Evolutionary conservation across 2,888 invertebrate species (phyloP).

Genomic region (Chloroclysta siterata): DNA sequence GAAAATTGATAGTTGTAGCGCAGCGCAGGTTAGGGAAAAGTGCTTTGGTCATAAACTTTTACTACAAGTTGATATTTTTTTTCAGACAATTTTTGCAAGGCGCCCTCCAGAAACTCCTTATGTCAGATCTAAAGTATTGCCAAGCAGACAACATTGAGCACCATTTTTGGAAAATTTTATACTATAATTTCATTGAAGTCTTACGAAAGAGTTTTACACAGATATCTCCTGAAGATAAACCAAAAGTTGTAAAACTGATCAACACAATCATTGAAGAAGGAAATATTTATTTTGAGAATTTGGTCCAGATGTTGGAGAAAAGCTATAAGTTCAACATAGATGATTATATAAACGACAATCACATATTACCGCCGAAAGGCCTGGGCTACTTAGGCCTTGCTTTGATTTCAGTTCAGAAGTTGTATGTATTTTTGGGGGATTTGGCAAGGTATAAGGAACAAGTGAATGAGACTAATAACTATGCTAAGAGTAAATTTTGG

Average conservation of each 20-base stretch:
- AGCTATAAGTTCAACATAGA: slow-evolving; percentile 90
- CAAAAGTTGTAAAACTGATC: slow-evolving; percentile 87
- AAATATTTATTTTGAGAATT: slow-evolving; percentile 89
- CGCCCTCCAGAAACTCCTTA: slow-evolving; percentile 87
- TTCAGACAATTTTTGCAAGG: slow-evolving; percentile 86
- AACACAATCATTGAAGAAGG: slow-evolving; percentile 92
- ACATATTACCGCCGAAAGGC: slow-evolving; percentile 86
- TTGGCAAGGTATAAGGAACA: slow-evolving; percentile 95
- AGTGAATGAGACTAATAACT: slow-evolving; percentile 92
- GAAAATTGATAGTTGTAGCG: too few relatives aligned
- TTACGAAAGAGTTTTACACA: slow-evolving; percentile 88
- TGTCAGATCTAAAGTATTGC: slow-evolving; percentile 93
- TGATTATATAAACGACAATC: slow-evolving; percentile 85
- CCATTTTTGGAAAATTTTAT: slow-evolving; percentile 95
- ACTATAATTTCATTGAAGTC: slow-evolving; percentile 94
- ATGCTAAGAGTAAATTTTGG: slow-evolving; percentile 90
- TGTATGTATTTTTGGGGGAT: slow-evolving; percentile 96
- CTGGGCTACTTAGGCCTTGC: slow-evolving; percentile 89
- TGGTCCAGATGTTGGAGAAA: slow-evolving; percentile 89
- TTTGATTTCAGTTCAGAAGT: slow-evolving; percentile 93
- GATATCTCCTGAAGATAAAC: slow-evolving; percentile 86
- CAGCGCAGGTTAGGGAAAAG: too few relatives aligned
- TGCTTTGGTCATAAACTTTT: too few relatives aligned
- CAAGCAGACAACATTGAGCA: slow-evolving; percentile 95
- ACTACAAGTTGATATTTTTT: slow-evolving; percentile 29